Conservation (phyloP, 2,113 vertebrate genomes). For the Melanotaenia duboulayi region DNA sequence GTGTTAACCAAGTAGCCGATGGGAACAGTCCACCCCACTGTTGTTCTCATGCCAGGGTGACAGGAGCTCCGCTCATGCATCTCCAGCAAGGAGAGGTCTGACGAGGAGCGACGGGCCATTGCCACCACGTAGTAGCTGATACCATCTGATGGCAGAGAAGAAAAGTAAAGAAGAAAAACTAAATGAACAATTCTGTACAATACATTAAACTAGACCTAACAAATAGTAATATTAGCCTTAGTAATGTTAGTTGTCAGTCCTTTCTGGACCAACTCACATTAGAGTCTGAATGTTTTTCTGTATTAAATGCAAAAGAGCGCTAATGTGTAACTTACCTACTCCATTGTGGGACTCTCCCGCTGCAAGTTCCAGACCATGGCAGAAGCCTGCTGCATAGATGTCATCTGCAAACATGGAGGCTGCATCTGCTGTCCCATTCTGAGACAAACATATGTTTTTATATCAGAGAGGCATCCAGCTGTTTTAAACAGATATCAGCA, state of each 20-base stretch:
- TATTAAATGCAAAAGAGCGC: neutral
- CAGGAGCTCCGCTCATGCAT: conserved; percentile 87
- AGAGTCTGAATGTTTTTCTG: neutral
- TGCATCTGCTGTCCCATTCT: conserved; percentile 85
- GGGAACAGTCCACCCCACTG: conserved; percentile 86
- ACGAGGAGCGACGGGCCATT: conserved; percentile 81
- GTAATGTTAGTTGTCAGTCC: no score
- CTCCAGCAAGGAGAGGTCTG: conserved; percentile 84
- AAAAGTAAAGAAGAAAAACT: neutral
- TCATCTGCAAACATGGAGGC: conserved; percentile 83
- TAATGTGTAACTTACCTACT: conserved; percentile 70
- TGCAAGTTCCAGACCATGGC: conserved; percentile 82
- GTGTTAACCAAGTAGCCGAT: conserved; percentile 86
- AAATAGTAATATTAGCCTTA: no score
- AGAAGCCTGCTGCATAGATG: conserved; percentile 83
- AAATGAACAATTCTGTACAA: neutral
- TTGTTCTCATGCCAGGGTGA: conserved; percentile 85
- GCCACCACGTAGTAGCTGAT: conserved; percentile 84
- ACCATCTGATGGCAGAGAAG: conserved; percentile 69
- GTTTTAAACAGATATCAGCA: neutral
- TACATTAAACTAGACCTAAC: neutral
- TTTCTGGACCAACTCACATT: neutral
- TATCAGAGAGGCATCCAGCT: neutral
- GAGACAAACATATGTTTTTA: conserved; percentile 12
- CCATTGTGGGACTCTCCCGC: conserved; percentile 84